Conservation (phyloP, 2,113 vertebrate species). For the Podocnemis expansa region DNA sequence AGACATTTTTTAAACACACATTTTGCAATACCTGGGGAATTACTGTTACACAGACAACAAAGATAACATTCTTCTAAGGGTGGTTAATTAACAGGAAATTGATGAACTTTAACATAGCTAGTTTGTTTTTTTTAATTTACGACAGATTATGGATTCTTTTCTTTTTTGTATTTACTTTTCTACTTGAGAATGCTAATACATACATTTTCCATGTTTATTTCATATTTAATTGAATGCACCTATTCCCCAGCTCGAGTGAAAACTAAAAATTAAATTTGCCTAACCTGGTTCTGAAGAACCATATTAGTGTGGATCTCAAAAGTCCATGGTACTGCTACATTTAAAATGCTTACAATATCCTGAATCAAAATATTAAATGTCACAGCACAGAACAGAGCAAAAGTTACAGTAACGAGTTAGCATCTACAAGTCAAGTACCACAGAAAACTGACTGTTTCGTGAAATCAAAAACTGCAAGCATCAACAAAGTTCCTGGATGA, state of each 20-base stretch:
- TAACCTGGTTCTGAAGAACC: background rate
- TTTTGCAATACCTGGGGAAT: background rate
- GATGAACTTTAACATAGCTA: background rate
- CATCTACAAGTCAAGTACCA: background rate
- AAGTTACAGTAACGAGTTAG: background rate
- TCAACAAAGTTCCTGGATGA: background rate
- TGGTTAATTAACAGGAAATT: background rate
- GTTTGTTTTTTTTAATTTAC: background rate
- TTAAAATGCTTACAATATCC: background rate
- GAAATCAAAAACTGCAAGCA: background rate
- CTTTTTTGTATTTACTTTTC: background rate
- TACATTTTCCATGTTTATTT: background rate
- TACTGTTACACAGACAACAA: background rate
- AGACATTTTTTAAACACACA: background rate
- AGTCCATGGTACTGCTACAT: background rate
- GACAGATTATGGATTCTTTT: background rate
- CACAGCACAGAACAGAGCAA: background rate
- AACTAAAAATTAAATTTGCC: background rate
- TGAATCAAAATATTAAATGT: background rate
- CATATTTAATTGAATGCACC: background rate
- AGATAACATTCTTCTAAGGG: background rate
- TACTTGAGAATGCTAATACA: background rate
- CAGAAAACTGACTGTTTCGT: background rate
- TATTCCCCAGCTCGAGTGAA: background rate
- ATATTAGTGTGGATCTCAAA: background rate